Percentiles rank a stretch among this genome's conserved stretches.
Evolutionary conservation across 2,113 vertebrate species (phyloP).

Genomic region (Acrocephalus arundinaceus): DNA sequence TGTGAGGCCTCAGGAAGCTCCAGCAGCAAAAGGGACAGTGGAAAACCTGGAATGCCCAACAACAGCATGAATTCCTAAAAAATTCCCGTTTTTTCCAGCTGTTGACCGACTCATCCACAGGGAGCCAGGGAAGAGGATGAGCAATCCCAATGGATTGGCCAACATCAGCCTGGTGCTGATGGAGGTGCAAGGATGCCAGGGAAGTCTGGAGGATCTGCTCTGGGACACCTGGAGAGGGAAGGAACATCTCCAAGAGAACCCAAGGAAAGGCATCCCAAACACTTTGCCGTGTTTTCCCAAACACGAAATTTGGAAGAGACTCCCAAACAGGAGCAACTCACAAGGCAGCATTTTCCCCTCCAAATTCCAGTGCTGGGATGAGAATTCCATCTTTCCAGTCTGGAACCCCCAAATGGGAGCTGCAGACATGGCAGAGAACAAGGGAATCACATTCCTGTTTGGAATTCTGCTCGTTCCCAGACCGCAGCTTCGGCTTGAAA

Average conservation of each 20-base stretch:
- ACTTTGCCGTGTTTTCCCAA: fast-evolving
- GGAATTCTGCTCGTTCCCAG: background rate
- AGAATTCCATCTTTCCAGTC: background rate
- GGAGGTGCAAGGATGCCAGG: background rate
- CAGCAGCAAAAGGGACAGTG: background rate
- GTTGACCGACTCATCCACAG: background rate
- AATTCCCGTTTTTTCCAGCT: background rate
- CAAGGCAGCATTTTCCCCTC: background rate
- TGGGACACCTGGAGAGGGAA: fast-evolving
- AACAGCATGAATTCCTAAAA: background rate
- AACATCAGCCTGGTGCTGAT: fast-evolving
- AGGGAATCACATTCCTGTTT: background rate
- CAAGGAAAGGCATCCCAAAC: background rate
- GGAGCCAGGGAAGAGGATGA: background rate
- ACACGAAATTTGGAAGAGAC: background rate
- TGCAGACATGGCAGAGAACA: background rate
- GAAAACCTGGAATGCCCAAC: background rate
- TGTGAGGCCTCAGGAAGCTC: background rate
- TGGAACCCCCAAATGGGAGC: fast-evolving
- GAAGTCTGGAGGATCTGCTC: background rate
- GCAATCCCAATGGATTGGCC: background rate
- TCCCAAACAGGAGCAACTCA: background rate
- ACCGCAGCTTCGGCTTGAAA: background rate
- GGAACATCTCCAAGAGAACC: background rate
- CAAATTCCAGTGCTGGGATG: background rate